Percentiles rank a stretch among this genome's conserved stretches.
Evolutionary conservation across 2,113 vertebrate species (phyloP).

Genomic region (Phocoena sinus): DNA sequence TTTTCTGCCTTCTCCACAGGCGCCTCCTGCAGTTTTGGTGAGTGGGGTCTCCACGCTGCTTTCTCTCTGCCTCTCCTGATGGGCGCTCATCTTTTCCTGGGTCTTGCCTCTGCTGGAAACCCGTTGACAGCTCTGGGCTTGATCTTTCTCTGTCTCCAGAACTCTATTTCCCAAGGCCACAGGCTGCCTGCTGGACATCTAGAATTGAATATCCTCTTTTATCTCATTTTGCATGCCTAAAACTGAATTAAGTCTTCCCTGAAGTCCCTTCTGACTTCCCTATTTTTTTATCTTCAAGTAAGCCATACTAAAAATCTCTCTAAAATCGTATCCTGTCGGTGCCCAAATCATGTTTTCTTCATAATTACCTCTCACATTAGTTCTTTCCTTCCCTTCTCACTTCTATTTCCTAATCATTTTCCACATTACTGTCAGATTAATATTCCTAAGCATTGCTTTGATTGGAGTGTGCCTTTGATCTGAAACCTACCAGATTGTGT

Average conservation of each 20-base stretch:
- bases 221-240: neutral
- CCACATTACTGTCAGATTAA: neutral
- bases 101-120: neutral
- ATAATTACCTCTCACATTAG: neutral
- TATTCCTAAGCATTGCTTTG: neutral
- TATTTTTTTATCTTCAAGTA: neutral
- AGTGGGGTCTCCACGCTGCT: neutral
- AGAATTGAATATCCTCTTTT: neutral
- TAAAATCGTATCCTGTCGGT: neutral
- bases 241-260: neutral
- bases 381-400: neutral
- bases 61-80: too few relatives aligned
- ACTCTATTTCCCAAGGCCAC: neutral
- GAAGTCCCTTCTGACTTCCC: neutral
- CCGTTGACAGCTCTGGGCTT: neutral
- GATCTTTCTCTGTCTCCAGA: neutral
- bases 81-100: neutral
- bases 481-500: neutral
- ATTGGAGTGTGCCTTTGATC: neutral
- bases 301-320: neutral
- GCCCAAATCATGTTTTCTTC: neutral
- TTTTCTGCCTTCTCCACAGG: neutral
- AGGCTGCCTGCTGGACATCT: neutral
- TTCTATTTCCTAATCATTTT: neutral
- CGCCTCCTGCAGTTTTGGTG: neutral